Evolutionary conservation across 2,113 vertebrate species (phyloP).

Genomic region (Oxyruncus cristatus): DNA sequence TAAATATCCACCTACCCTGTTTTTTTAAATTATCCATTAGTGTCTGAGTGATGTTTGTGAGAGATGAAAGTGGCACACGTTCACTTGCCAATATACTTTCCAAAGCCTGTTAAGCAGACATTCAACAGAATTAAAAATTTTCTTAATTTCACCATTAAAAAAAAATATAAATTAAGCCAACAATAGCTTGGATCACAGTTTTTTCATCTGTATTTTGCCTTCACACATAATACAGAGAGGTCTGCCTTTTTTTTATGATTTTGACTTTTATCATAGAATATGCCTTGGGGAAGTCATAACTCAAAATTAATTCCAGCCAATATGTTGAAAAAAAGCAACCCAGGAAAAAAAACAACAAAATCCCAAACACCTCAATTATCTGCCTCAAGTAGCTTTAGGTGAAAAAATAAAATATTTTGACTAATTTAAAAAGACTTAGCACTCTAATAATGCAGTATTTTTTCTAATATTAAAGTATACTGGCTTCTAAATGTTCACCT

Average conservation of each 20-base stretch:
- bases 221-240: not conserved
- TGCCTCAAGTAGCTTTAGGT: not conserved
- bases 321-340: not conserved
- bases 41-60: constrained; percentile 81
- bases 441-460: not conserved
- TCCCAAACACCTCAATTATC: not conserved
- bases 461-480: not conserved
- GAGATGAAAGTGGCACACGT: constrained; percentile 82
- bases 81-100: constrained; percentile 88
- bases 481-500: constrained; percentile 72
- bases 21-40: constrained; percentile 83
- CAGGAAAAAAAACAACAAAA: not conserved
- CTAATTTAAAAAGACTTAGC: not conserved
- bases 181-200: not conserved
- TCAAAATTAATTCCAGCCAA: not conserved
- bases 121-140: not conserved
- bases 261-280: not conserved
- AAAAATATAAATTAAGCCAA: not conserved
- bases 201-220: not conserved
- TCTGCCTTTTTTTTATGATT: not conserved
- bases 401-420: not conserved
- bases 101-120: constrained; percentile 80
- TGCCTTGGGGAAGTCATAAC: not conserved
- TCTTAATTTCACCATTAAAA: not conserved
- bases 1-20: constrained; percentile 79